These are phyloP conservation scores for Arctocebus calabarensis DNA, from an alignment of 2,797 vertebrate species.

Conservation along the genomic window DNA sequence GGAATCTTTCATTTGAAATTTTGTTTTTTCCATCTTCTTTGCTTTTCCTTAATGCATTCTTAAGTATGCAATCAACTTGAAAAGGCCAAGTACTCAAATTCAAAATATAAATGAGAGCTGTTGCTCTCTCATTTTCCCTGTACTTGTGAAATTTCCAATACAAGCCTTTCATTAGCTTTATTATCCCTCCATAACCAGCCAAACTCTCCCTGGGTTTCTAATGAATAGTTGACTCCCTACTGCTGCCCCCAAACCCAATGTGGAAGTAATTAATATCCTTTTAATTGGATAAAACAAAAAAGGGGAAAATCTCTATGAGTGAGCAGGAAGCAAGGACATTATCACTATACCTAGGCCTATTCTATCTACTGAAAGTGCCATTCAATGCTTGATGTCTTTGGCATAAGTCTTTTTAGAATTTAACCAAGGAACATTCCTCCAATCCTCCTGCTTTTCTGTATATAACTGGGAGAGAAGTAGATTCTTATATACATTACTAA, in stretches of 20 bases:
- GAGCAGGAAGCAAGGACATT: background rate
- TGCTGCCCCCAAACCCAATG: slow-evolving; percentile 13
- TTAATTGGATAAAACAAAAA: background rate
- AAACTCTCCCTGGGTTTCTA: slow-evolving; percentile 8
- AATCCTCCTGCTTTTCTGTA: background rate
- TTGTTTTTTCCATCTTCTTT: slow-evolving; percentile 29
- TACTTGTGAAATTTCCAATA: background rate
- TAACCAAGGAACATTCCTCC: background rate
- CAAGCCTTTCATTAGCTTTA: background rate
- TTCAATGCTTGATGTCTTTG: slow-evolving; percentile 15
- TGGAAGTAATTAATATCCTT: slow-evolving; percentile 54
- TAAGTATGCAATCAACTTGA: slow-evolving; percentile 22
- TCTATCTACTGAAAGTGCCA: background rate
- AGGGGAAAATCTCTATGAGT: background rate
- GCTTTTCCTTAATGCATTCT: slow-evolving; percentile 10
- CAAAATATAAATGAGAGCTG: background rate
- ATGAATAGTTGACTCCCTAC: background rate
- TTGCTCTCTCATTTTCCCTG: background rate
- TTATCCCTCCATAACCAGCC: background rate
- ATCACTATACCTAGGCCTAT: background rate
- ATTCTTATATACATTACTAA: background rate
- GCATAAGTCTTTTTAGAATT: background rate
- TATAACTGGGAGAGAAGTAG: background rate
- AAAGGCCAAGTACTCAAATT: slow-evolving; percentile 21
- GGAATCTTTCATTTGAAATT: background rate